Base-by-base conservation (phyloP, 2,113 vertebrate species). In the Stegastes partitus region DNA sequence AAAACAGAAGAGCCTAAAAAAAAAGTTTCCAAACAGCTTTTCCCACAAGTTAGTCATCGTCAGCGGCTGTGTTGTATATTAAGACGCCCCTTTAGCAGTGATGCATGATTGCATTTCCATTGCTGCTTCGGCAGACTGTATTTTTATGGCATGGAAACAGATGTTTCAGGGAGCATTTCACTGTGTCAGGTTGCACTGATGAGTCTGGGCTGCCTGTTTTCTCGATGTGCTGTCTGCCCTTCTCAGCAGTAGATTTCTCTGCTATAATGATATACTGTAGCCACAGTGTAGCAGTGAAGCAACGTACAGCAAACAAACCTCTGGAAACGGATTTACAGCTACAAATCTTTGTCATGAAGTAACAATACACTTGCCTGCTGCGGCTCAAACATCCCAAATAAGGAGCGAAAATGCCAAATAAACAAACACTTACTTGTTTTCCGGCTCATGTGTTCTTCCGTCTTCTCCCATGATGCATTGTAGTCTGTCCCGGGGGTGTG, bases 391-490 rank as follows among this genome's bases (percentile, higher is more conserved):
- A 58, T 2, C 9, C 37, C 14, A 77, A 78, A 73, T 63, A 62
- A 85, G 45, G 39, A 61, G 37, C 53, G 7, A 64, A 82, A 80
- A 81, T 8, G 12, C 0, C 64, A 79, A 28, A 80, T 76, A 86
- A 81, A 89, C 66, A 90, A 90, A 84, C 55, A 92, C 93, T 94
- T 91, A 95, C 95, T 95, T 91, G 94, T 95, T 94, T 93, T 95
- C 70, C 84, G 81, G 49, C 77, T 88, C 68, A 87, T 85, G 70
- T 83, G 85, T 70, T 94, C 91, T 54, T 57, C 88, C 21, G 88
- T 82, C 54, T 81, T 90, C 70, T 91, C 91, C 90, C 89, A 92
- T 68, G 92, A 84, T 64, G 84, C 80, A 84, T 50, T 68, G 86
- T 78, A 77, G 19, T 92, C 83, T 11, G 77, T 89, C 70, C 69